Evolutionary conservation across 2,113 vertebrate species (phyloP), one percentile per base, ranked within the genome.

Genomic region (Corvus hawaiiensis): DNA sequence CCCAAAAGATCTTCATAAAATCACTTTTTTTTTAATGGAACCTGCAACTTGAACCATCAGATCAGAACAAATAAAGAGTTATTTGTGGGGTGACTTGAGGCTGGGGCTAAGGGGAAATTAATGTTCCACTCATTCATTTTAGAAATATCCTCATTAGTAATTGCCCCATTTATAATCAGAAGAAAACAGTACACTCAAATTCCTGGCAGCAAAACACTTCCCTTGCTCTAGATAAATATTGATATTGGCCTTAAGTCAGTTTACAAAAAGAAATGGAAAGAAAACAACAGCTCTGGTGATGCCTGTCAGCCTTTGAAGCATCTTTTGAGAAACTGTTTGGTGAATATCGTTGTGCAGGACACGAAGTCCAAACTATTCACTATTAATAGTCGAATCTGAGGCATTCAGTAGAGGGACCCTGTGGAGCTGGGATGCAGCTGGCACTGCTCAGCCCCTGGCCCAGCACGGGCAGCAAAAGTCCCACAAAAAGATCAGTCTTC

Each of bases 171-270:
- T 96, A 90, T 73, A 96, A 81, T 64, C 75, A 90, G 89, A 95
- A 41, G 68, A 94, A 97, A 97, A 96, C 43, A 96, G 91, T 96
- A 51, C 12, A 28, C 89, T 96, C 39, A 84, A 54, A 93, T 97
- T 96, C 94, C 81, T 98, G 97, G 96, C 93, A 96, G 88, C 62
- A 86, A 74, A 94, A n/a, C 54, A 69, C 88, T 97, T 97, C 91
- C 94, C 92, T 90, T 22, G 26, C 84, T 96, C 76, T 92, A 97
- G 83, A 97, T 93, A 97, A 98, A 97, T 97, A 97, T 97, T 98
- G 86, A 97, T 96, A 93, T 72, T 98, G 97, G 95, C 96, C 91
- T 95, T 79, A 84, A 96, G 75, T 93, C 91, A 94, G 94, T 93
- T 97, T 96, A 97, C 87, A 93, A 79, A 93, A 90, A 78, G 64